Evolutionary conservation across 2,888 invertebrate genomes (phyloP), one percentile per base, ranked within the genome.

Genomic region (Hofmannophila pseudospretella): DNA sequence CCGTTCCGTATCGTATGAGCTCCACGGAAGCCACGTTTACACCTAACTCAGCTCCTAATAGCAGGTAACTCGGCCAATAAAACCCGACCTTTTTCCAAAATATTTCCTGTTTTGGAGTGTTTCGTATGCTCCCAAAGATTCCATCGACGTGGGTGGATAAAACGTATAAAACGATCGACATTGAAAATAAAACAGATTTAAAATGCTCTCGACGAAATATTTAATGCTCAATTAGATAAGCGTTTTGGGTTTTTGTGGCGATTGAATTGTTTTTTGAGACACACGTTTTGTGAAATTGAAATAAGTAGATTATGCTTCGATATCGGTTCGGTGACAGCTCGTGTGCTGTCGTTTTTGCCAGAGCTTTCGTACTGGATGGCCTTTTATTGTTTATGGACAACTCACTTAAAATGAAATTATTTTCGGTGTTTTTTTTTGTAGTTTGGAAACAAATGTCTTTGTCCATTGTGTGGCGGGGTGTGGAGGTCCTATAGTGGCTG

Each of bases 151-250:
- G 81, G 82, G 84, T 80, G 82, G 75, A 85, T 76, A 78, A 80
- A 80, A 80, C 65, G 72, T 75, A 78, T 73, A 80, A 80, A 81
- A 79, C 75, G 74, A 72, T 72, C 65, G 67, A 67, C 67, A 73
- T 59, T 68, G 60, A 78, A 79, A 76, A 84, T 80, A 80, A 82
- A 85, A 75, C 72, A 63, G 71, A 79, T 77, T 84, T 81, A 81
- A 82, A 82, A 81, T 81, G 74, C 68, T 68, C 75, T 77, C 84
- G 80, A 80, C 73, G 85, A 86, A 81, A 80, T 84, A 80, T 81
- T 84, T 84, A 82, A 84, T 81, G 76, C 82, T 84, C 81, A 85
- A 84, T 84, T 85, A 84, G 82, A 82, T 84, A 84, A 82, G 78
- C 79, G 78, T 79, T 84, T 80, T 81, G 68, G 77, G 74, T 78